Evolutionary conservation across 2,797 vertebrate genomes (phyloP).

Genomic region (Adrianichthys oophorus): DNA sequence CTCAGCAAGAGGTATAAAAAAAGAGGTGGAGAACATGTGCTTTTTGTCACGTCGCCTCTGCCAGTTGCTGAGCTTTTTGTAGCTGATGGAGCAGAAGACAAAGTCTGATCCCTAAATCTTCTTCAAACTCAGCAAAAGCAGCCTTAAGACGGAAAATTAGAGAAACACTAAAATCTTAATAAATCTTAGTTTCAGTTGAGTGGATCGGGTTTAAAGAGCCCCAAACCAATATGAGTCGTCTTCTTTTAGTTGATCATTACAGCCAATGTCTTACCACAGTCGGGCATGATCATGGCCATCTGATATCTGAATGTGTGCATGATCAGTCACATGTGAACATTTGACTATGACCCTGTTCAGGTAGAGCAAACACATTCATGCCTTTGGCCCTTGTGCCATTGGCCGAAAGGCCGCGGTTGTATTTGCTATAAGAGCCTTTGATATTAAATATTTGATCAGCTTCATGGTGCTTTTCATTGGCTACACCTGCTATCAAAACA

Average conservation of each 20-base stretch:
- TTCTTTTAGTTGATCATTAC: constrained; percentile 19
- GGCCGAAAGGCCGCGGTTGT: constrained; percentile 10
- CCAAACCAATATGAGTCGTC: not conserved
- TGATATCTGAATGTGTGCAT: constrained; percentile 4
- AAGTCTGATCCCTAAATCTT: constrained; percentile 19
- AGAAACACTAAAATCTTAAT: constrained; percentile 2
- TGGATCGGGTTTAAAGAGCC: constrained; percentile 3
- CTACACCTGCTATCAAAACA: no score
- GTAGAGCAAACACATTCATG: constrained; percentile 46
- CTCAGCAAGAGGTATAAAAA: not conserved
- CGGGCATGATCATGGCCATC: not conserved
- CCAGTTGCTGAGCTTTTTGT: constrained; percentile 6
- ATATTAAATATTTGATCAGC: not conserved
- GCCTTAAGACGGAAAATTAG: not conserved
- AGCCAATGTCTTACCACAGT: constrained; percentile 3
- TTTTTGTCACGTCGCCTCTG: constrained; percentile 4
- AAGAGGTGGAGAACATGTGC: constrained; percentile 1
- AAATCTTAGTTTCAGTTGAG: constrained; percentile 1
- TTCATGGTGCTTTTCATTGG: not conserved
- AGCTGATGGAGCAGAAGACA: constrained; percentile 15
- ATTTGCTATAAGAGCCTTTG: constrained; percentile 11
- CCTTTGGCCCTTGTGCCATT: constrained; percentile 18
- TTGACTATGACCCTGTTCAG: constrained; percentile 62
- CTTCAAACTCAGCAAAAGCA: not conserved
- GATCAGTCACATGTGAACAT: constrained; percentile 35